phyloP scores from a whole-genome alignment of 2,797 vertebrate species.

The Oreochromis mossambicus region DNA sequence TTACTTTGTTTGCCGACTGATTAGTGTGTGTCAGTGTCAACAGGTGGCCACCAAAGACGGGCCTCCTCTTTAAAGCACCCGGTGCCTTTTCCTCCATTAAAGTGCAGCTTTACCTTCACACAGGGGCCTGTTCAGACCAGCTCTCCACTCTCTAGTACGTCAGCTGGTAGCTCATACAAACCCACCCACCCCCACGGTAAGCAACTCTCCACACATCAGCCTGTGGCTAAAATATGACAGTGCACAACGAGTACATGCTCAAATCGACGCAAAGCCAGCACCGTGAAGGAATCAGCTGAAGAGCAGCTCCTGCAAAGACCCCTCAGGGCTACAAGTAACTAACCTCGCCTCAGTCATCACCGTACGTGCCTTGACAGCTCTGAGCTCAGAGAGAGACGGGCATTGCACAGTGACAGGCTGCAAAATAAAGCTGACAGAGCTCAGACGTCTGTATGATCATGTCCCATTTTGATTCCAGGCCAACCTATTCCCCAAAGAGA shows the following conservation, averaged over 20 bases:
- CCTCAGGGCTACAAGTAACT: conserved; percentile 47
- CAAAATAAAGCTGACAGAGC: background rate
- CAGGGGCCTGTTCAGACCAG: conserved; percentile 72
- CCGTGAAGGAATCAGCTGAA: conserved; percentile 21
- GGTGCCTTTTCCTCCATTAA: conserved; percentile 63
- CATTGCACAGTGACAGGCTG: background rate
- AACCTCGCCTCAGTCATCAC: conserved; percentile 46
- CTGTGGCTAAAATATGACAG: conserved; percentile 16
- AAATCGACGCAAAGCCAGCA: conserved; percentile 8
- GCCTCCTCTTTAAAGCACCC: conserved; percentile 46
- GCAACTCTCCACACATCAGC: background rate
- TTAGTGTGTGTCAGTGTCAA: conserved; percentile 79
- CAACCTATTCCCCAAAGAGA: background rate
- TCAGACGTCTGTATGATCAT: background rate
- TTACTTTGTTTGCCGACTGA: conserved; percentile 77
- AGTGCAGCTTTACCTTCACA: conserved; percentile 58
- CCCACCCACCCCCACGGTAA: background rate
- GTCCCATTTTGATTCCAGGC: background rate
- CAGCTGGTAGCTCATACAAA: conserved; percentile 45
- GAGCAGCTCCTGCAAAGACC: conserved; percentile 23
- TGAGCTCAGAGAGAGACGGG: background rate
- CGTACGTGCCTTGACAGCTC: conserved; percentile 61
- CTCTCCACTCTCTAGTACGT: conserved; percentile 42
- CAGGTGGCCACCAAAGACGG: conserved; percentile 73
- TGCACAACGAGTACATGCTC: background rate